Base-by-base conservation (phyloP, 1,140 invertebrate genomes). In the Brachionus koreanus region DNA sequence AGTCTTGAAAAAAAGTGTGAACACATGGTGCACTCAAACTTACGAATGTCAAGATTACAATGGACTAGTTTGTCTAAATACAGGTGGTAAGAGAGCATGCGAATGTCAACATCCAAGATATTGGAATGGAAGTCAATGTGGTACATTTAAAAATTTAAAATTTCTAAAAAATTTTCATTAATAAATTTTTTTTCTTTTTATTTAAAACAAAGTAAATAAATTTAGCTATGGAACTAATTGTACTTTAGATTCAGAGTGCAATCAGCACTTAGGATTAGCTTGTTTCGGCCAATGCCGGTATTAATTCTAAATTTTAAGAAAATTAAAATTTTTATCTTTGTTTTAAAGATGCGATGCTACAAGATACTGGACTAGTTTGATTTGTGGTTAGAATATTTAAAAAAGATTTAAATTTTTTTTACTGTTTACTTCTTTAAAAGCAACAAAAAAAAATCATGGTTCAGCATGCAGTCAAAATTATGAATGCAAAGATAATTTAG, bases 21-120 rank as follows among this genome's bases (percentile, higher is more conserved):
- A 77, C 74, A 49, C 42, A n/a, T 29, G 16, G 29, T 77, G 74
- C 12, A 35, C 74, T 10, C 16, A 77, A 10, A 77, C 39, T 52
- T 77, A 77, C 37, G n/a, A 77, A 61, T 77, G 74, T 10, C 29
- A 49, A 52, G 74, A 77, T 61, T 77, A 77, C 42, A 49, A 46
- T 61, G 74, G 74, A 10, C 37, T 77, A 7, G 25, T 33, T 29
- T 77, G 74, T 49, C 42, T 23, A 37, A 61, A 13, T 37, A 23
- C 46, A 29, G 37, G 19, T 12, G 46, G 46, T 10, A 61, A n/a
- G 7, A 6, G 0, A 19, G 46, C 29, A 10, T 77, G 37, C 9
- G 46, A 23, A n/a, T 77, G 74, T 25, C 74, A 69, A 19, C 37
- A 69, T 57, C 49, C 49, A 57, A 57, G 49, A 57, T 57, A 57